Evolutionary conservation across 2,888 invertebrate species (phyloP).

Genomic region (Ennomos fuscantarius): DNA sequence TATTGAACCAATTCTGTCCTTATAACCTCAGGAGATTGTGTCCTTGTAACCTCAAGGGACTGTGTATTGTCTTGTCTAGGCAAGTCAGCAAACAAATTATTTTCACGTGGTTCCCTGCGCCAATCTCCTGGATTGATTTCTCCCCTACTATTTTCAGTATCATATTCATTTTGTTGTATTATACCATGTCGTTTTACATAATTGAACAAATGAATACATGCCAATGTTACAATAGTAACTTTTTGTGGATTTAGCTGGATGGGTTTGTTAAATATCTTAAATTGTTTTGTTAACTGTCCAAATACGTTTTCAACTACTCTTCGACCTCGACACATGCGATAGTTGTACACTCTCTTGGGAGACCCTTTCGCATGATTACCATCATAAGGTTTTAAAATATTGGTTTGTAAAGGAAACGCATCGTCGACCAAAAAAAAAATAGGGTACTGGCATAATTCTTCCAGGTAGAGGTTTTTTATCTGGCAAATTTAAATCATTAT

Average conservation of each 20-base stretch:
- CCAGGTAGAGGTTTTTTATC: too few species aligned
- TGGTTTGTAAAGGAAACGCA: slow-evolving; percentile 30
- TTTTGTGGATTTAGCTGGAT: slow-evolving; percentile 34
- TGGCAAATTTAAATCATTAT: slow-evolving; percentile 6
- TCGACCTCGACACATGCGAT: slow-evolving; percentile 28
- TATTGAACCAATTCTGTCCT: slow-evolving; percentile 31
- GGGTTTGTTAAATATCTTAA: slow-evolving; percentile 25
- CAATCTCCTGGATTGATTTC: slow-evolving; percentile 32
- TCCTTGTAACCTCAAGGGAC: slow-evolving; percentile 28
- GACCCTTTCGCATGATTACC: slow-evolving; percentile 12
- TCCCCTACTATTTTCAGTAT: slow-evolving; percentile 20
- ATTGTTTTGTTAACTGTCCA: slow-evolving; percentile 28
- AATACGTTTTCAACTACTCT: slow-evolving; percentile 29
- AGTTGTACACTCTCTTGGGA: slow-evolving; percentile 21
- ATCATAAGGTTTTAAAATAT: slow-evolving; percentile 21
- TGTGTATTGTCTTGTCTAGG: slow-evolving; percentile 29
- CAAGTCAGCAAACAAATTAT: slow-evolving; percentile 26
- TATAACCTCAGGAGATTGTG: slow-evolving; percentile 26
- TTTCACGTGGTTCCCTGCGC: slow-evolving; percentile 22
- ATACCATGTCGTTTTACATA: slow-evolving; percentile 25
- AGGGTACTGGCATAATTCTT: slow-evolving; percentile 23
- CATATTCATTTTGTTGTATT: slow-evolving; percentile 16
- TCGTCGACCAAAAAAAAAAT: slow-evolving; percentile 36
- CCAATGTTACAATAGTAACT: not conserved
- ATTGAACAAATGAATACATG: slow-evolving; percentile 28